These are phyloP conservation scores for Bombus superbus DNA, from an alignment of 1,140 invertebrate species.

Conservation along the genomic window DNA sequence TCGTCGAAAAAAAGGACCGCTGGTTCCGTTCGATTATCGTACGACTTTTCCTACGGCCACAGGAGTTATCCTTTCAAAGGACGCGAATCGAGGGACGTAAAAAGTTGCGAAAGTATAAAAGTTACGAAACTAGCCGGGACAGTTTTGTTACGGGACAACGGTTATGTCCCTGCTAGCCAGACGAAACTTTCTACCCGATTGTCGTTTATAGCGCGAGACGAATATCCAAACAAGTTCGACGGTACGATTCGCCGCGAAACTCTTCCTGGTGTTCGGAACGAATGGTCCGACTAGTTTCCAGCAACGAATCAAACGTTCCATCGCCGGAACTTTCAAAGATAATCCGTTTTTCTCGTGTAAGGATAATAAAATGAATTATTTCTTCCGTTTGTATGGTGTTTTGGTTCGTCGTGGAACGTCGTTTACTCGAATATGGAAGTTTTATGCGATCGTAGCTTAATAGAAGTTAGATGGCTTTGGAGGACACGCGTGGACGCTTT, in stretches of 20 bases:
- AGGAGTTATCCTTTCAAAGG: neutral
- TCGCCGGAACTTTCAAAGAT: neutral
- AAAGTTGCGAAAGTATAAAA: constrained; percentile 4
- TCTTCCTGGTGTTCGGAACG: neutral
- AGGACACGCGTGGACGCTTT: neutral
- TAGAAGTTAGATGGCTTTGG: no score
- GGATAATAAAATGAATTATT: neutral
- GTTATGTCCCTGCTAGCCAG: constrained; percentile 10
- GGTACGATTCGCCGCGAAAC: neutral
- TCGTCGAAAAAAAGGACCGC: neutral
- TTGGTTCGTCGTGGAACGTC: neutral
- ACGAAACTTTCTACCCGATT: constrained; percentile 42
- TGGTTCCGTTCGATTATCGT: constrained; percentile 15
- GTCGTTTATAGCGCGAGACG: constrained; percentile 42
- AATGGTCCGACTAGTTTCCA: neutral
- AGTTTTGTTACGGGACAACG: constrained; percentile 3
- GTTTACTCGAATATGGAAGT: neutral
- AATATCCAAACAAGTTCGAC: constrained; percentile 42
- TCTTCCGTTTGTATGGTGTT: neutral
- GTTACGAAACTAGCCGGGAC: neutral
- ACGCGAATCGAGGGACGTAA: neutral
- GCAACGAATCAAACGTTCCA: neutral
- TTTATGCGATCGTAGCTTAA: neutral
- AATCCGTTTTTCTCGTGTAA: neutral
- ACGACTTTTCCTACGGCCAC: neutral